A percentile compares a stretch with the other conserved stretches of the same genome.
These are phyloP conservation scores for Amphimedon queenslandica DNA, from an alignment of 37 sponge, comb jelly and placozoan species.

Conservation along the genomic window DNA sequence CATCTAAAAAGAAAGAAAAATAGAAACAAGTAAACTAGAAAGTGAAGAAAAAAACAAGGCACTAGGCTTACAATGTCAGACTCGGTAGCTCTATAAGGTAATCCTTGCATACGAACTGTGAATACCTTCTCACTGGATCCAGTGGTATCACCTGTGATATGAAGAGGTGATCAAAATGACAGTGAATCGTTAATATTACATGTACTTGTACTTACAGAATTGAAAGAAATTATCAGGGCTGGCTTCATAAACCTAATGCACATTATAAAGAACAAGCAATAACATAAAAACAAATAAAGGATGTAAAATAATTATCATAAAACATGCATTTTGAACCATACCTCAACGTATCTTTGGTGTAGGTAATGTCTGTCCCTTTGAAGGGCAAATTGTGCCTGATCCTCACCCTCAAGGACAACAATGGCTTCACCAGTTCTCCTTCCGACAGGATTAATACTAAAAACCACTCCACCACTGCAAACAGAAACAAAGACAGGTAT, in stretches of 20 bases:
- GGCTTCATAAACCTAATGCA: constrained; percentile 41
- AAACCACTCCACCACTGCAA: constrained; percentile 63
- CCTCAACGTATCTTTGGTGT: constrained; percentile 57
- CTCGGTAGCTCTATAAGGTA: constrained; percentile 55
- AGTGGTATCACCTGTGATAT: background rate
- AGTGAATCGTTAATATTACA: background rate
- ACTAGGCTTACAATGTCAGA: constrained; percentile 61
- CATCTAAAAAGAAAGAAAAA: constrained; percentile 17
- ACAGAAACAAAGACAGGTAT: background rate
- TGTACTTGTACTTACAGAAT: background rate
- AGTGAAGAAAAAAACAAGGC: too few relatives aligned
- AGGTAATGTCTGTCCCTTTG: constrained; percentile 55
- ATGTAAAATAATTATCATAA: background rate
- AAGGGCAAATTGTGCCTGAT: constrained; percentile 40
- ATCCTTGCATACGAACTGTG: constrained; percentile 48
- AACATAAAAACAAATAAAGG: background rate
- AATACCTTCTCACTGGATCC: background rate
- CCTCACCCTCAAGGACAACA: constrained; percentile 35
- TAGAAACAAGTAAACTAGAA: background rate
- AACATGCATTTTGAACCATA: background rate
- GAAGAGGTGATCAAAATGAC: background rate
- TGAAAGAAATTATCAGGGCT: constrained; percentile 36
- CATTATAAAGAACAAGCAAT: background rate
- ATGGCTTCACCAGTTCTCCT: constrained; percentile 62
- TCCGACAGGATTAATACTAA: constrained; percentile 64